Evolutionary conservation across 2,113 vertebrate genomes (phyloP).

Genomic region (Collichthys lucidus): DNA sequence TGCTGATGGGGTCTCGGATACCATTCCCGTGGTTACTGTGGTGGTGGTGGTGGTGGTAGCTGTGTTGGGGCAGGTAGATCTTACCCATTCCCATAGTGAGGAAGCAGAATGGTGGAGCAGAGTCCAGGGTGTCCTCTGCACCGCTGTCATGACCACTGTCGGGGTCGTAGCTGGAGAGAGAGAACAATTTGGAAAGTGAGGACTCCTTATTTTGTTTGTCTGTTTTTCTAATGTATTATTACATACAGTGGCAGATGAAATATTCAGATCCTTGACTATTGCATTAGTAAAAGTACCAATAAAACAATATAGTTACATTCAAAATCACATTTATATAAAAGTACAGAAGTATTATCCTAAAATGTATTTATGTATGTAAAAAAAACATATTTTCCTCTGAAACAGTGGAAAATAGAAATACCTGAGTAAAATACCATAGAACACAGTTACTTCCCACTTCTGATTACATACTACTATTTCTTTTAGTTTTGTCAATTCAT

Average conservation of each 20-base stretch:
- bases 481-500: not conserved
- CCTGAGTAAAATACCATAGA: not conserved
- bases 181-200: not conserved
- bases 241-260: not conserved
- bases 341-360: no score
- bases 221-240: not conserved
- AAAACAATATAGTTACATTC: not conserved
- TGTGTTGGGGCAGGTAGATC: constrained; percentile 87
- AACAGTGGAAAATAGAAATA: not conserved
- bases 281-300: not conserved
- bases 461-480: not conserved
- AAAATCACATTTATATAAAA: not conserved
- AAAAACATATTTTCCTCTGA: not conserved
- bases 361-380: no score
- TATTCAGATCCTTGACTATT: not conserved
- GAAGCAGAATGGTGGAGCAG: constrained; percentile 92
- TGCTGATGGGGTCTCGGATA: constrained; percentile 76
- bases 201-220: not conserved
- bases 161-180: constrained; percentile 89
- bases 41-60: constrained; percentile 78
- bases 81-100: constrained; percentile 99
- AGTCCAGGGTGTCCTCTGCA: constrained; percentile 91
- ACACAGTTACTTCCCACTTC: not conserved
- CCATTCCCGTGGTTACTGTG: constrained; percentile 66
- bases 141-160: constrained; percentile 97